These are phyloP conservation scores for Halcyon malimbica DNA, from an alignment of 2,113 vertebrate genomes.

Conservation along the genomic window DNA sequence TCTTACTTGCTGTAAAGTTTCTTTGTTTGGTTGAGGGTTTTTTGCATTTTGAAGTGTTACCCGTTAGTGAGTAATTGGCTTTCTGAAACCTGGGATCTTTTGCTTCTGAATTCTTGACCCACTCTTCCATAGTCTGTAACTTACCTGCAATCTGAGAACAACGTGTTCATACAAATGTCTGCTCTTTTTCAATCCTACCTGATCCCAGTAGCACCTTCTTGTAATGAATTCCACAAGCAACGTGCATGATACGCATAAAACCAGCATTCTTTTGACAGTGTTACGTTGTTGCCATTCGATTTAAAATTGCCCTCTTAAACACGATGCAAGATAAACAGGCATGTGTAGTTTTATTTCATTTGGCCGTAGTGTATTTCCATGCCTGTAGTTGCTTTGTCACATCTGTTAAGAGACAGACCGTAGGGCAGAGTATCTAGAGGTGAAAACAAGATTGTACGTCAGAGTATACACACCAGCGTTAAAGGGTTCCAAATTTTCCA, in stretches of 20 bases:
- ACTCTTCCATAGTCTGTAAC: background rate
- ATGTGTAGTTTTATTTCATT: background rate
- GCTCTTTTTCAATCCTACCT: background rate
- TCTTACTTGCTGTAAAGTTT: background rate
- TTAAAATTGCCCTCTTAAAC: background rate
- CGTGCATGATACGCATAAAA: background rate
- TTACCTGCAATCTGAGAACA: background rate
- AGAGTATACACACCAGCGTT: background rate
- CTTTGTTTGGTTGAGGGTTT: background rate
- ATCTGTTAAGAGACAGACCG: background rate
- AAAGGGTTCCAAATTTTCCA: background rate
- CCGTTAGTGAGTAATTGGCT: background rate
- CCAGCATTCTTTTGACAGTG: background rate
- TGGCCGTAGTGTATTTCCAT: background rate
- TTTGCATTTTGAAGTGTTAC: background rate
- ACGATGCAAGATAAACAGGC: background rate
- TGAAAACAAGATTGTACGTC: background rate
- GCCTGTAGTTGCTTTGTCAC: background rate
- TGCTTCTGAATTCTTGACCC: background rate
- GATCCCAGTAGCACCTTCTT: background rate
- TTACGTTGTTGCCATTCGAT: background rate
- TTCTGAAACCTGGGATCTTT: background rate
- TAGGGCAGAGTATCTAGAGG: background rate
- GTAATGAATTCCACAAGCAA: accelerated
- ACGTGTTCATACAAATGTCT: background rate